Evolutionary conservation across 2,888 invertebrate species (phyloP).

Genomic region (Chrysopilus asiliformis): DNA sequence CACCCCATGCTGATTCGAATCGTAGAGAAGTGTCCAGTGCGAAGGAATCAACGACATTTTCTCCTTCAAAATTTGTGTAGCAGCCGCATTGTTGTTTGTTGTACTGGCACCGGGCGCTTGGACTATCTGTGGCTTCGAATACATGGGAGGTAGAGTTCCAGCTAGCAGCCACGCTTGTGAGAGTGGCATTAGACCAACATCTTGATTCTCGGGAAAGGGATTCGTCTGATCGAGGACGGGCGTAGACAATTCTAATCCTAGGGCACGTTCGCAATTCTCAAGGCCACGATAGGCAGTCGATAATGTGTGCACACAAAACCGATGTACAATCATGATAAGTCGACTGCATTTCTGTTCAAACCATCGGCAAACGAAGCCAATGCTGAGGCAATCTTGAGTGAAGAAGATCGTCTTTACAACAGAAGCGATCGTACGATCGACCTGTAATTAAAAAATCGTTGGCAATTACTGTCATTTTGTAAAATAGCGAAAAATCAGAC

Average conservation of each 20-base stretch:
- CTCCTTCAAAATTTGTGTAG: slow-evolving; percentile 44
- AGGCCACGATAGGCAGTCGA: slow-evolving; percentile 45
- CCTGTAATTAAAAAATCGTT: slow-evolving; percentile 32
- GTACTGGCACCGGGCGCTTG: slow-evolving; percentile 15
- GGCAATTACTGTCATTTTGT: background rate
- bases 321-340: slow-evolving; percentile 61
- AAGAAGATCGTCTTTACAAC: slow-evolving; percentile 72
- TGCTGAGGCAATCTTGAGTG: slow-evolving; percentile 56
- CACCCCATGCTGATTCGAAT: slow-evolving; percentile 72
- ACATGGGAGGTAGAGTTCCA: slow-evolving; percentile 47
- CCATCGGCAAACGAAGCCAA: slow-evolving; percentile 71
- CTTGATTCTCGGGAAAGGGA: slow-evolving; percentile 28
- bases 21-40: slow-evolving; percentile 77
- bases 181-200: slow-evolving; percentile 41
- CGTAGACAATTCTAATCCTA: slow-evolving; percentile 57
- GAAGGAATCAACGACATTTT: slow-evolving; percentile 55
- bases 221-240: slow-evolving; percentile 52
- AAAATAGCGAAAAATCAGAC: slow-evolving; percentile 8
- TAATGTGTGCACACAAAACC: slow-evolving; percentile 38
- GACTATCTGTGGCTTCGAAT: slow-evolving; percentile 37
- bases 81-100: slow-evolving; percentile 15
- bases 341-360: slow-evolving; percentile 64
- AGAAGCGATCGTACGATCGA: slow-evolving; percentile 56
- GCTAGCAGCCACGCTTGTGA: slow-evolving; percentile 61
- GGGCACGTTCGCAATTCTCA: slow-evolving; percentile 24